Percentiles rank a stretch among this genome's conserved stretches.
These are phyloP conservation scores for Taeniopygia guttata DNA, from an alignment of 2,797 vertebrate genomes.

Conservation along the genomic window DNA sequence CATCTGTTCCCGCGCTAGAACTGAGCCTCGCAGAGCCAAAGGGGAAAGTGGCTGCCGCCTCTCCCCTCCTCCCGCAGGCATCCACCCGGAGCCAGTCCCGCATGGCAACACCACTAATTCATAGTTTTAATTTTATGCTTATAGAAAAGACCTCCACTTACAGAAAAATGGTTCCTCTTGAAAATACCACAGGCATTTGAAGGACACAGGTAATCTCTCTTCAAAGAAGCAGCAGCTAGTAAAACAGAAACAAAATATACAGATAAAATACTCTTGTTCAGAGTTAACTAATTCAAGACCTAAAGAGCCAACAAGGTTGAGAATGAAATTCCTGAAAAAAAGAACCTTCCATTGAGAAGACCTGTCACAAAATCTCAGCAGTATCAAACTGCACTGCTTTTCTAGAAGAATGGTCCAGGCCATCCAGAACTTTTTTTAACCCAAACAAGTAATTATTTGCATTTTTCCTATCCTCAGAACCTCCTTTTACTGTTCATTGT, in stretches of 20 bases:
- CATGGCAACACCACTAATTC: too few relatives aligned
- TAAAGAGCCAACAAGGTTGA: background rate
- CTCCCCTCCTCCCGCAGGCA: too few relatives aligned
- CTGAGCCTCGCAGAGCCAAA: too few relatives aligned
- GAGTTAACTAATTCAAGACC: background rate
- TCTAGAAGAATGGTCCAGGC: background rate
- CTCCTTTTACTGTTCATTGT: background rate
- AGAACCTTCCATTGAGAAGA: background rate
- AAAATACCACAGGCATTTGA: conserved; percentile 11
- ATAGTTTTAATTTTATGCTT: background rate
- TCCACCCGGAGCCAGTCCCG: too few relatives aligned
- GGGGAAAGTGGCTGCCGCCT: too few relatives aligned
- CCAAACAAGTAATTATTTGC: background rate
- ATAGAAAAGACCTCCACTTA: background rate
- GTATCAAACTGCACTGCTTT: background rate
- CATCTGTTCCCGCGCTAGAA: too few relatives aligned
- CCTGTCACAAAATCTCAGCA: background rate
- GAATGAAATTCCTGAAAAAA: background rate
- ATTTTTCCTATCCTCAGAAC: background rate
- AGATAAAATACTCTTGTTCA: background rate
- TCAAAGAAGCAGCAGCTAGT: background rate
- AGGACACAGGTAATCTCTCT: background rate
- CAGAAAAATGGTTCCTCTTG: background rate
- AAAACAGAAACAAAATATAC: background rate
- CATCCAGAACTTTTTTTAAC: background rate